These are phyloP conservation scores for Dryadula phaetusa DNA, from an alignment of 2,888 invertebrate genomes.

Conservation along the genomic window DNA sequence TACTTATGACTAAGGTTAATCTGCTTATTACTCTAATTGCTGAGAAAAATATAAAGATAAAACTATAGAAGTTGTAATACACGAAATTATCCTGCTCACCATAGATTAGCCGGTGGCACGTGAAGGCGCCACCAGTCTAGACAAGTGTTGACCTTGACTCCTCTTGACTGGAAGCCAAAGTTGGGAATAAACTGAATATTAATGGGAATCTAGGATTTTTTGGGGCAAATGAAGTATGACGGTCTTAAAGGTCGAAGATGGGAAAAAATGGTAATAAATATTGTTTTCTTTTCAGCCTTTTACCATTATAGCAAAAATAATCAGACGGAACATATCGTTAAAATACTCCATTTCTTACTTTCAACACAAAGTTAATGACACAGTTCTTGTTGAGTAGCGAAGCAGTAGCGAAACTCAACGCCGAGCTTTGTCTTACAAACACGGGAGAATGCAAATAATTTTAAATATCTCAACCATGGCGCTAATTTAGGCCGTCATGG, in stretches of 20 bases:
- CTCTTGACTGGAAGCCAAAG: slow-evolving; percentile 28
- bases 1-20: not conserved
- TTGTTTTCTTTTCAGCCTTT: not conserved
- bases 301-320: too few species aligned
- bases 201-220: slow-evolving; percentile 15
- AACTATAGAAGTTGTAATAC: not conserved
- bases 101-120: slow-evolving; percentile 17
- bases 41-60: not conserved
- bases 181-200: not conserved
- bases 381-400: too few species aligned
- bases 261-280: not conserved
- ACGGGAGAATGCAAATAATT: too few species aligned
- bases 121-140: slow-evolving; percentile 35
- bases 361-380: too few species aligned
- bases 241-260: not conserved
- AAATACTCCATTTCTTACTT: too few species aligned
- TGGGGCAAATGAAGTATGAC: not conserved
- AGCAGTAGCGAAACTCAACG: too few species aligned
- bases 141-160: slow-evolving; percentile 38
- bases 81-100: not conserved
- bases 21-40: not conserved
- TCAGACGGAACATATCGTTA: too few species aligned
- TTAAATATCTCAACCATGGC: too few species aligned
- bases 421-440: too few species aligned
- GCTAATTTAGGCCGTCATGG: too few species aligned